phyloP scores from a whole-genome alignment of 2,888 invertebrate genomes.

The Lomographa bimaculata region DNA sequence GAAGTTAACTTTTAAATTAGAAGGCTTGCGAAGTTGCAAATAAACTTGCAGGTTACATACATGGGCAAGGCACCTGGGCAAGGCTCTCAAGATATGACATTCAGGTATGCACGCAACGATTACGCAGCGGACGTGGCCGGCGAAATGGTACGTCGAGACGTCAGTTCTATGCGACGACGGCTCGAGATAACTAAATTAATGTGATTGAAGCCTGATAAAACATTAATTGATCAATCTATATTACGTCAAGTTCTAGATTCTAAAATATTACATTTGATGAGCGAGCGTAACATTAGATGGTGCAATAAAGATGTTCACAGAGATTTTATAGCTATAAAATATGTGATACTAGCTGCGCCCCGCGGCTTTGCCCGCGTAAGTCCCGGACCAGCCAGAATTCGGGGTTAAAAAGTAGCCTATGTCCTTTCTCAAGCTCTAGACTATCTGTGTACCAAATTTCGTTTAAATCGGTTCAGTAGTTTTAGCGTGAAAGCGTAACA shows the following conservation, averaged over 20 bases:
- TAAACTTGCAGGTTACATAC: conserved; percentile 68
- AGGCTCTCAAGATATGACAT: conserved; percentile 70
- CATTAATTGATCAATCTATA: conserved; percentile 18
- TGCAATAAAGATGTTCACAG: conserved; percentile 15
- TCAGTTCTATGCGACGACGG: conserved; percentile 36
- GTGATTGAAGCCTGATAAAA: conserved; percentile 19
- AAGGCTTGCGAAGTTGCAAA: conserved; percentile 67
- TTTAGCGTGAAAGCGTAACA: too few species aligned
- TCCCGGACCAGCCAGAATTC: too few species aligned
- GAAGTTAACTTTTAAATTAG: conserved; percentile 52
- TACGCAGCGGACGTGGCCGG: conserved; percentile 42
- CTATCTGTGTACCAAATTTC: too few species aligned
- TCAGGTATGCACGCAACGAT: conserved; percentile 55
- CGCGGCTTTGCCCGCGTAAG: too few species aligned
- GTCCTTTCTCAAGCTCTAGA: conserved; percentile 14
- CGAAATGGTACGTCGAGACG: conserved; percentile 41
- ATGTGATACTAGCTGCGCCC: too few species aligned
- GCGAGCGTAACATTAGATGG: conserved; percentile 12
- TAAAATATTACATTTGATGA: conserved; percentile 7
- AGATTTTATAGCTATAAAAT: conserved; percentile 13
- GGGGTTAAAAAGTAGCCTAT: too few species aligned
- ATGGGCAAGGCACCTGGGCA: conserved; percentile 69
- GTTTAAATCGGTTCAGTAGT: too few species aligned
- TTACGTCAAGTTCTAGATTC: conserved; percentile 17
- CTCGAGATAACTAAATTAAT: conserved; percentile 37